These are phyloP conservation scores for Hypolimnas misippus DNA, from an alignment of 2,888 invertebrate genomes.

Conservation along the genomic window DNA sequence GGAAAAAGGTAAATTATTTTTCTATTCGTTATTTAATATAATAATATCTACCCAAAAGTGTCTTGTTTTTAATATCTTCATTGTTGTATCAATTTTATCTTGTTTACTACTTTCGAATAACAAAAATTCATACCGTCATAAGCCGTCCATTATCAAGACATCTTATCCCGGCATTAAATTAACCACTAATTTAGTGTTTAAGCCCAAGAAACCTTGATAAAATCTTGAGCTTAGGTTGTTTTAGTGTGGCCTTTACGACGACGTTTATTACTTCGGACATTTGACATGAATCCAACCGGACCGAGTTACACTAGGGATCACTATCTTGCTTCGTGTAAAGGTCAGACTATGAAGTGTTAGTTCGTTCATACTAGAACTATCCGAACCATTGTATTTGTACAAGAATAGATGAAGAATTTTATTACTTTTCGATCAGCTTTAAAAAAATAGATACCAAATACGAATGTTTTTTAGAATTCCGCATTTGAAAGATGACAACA, in stretches of 20 bases:
- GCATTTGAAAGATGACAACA: too few relatives aligned
- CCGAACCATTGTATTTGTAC: neutral
- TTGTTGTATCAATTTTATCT: too few relatives aligned
- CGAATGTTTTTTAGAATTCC: too few relatives aligned
- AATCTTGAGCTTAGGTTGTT: constrained; percentile 16
- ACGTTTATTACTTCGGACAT: constrained; percentile 19
- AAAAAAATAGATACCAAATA: too few relatives aligned
- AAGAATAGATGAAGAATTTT: neutral
- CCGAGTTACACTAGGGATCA: constrained; percentile 3
- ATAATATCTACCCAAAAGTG: too few relatives aligned
- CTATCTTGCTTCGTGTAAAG: constrained; percentile 8
- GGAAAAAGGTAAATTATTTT: too few relatives aligned
- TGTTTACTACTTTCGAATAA: too few relatives aligned
- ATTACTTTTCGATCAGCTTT: neutral
- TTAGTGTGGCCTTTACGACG: constrained; percentile 17
- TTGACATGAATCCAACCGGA: constrained; percentile 12
- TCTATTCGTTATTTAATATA: too few relatives aligned
- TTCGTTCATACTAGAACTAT: neutral
- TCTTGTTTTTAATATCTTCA: too few relatives aligned
- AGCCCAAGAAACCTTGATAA: constrained; percentile 10
- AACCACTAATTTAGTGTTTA: constrained; percentile 9
- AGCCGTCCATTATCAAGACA: neutral
- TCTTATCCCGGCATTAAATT: constrained; percentile 7
- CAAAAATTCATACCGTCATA: neutral
- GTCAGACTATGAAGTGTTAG: constrained; percentile 1